Base-by-base conservation (phyloP, 2,113 vertebrate species). In the Sminthopsis crassicaudata region DNA sequence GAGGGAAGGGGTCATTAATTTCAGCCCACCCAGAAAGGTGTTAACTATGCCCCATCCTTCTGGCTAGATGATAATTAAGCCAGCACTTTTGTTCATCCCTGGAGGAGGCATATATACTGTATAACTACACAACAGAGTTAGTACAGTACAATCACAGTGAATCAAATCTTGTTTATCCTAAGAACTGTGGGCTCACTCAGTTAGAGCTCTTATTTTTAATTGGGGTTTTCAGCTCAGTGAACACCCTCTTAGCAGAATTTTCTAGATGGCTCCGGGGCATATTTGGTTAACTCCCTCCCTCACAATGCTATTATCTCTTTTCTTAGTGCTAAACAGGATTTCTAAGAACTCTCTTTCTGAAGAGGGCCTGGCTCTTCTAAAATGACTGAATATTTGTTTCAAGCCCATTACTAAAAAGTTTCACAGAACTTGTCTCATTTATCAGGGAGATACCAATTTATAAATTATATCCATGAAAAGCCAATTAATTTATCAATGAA, bases 21-120 rank as follows among this genome's bases (percentile, higher is more conserved):
- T 98, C 97, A 98, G 98, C 98, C 98, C 98, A 98, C 98, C 98
- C 98, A 98, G 98, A 97, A 98, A 97, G 98, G 98, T 98, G 97
- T 97, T 98, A 97, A 97, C 98, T 97, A 96, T 96, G 96, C 95
- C 97, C 96, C 95, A 96, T 97, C 98, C 97, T 97, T 97, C 98
- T 97, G 94, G 97, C 96, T 95, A 92, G 95, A 97, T 96, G 97
- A 98, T 97, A 97, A 97, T 98, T 97, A 98, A 96, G 95, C 55
- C 0, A 42, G 92, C 92, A 96, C 94, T 96, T 98, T 98, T 98
- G 98, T 91, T 96, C 93, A 95, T 97, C 97, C 95, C 97, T 91
- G 19, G 92, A 98, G 97, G 96, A 97, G 94, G 93, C 92, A 94
- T 5, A 96, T 95, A 95, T 95, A 96, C 97, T 96, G 95, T 97